Evolutionary conservation across 2,888 invertebrate genomes (phyloP), one percentile per base, ranked within the genome.

Genomic region (Plagiodera versicolora): DNA sequence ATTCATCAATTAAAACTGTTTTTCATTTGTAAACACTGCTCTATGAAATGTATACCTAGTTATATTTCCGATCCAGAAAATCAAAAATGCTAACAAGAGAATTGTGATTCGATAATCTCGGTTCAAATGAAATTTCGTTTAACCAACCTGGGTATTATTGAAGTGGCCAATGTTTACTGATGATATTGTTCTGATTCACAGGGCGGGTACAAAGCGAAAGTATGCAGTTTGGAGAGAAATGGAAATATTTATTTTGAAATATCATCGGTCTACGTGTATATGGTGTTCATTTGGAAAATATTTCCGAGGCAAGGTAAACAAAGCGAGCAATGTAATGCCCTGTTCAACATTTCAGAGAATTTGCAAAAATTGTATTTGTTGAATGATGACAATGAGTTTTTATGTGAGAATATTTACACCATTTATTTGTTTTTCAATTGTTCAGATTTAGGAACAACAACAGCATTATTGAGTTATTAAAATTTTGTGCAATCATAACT

Each of bases 201-300:
- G 53, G 28, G 61, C 51, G 30, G 35, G 44, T 17, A 49, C 51
- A 53, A 50, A 53, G 53, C 58, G 49, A 51, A 55, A 32, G 47
- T 30, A 10, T 56, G 24, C 53, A 56, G 48, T 63, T 63, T 63
- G 59, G 54, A 56, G 60, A 56, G 57, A 57, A 62, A 68, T 66
- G 69, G 63, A 67, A 69, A 70, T 70, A 67, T 70, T 70, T 70
- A 62, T 64, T 68, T 67, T 60, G 69, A 68, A 69, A 70, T 64
- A 67, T 32, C 32, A 32, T 32, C 32, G 32, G 10, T 10, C 32
- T 2, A 2, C 32, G 11, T 11, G 11, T 32, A 32, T 11, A 9
- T 32, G 32, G 32, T 10, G 32, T 32, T 10, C 11, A 32, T 32
- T 32, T 32, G 32, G 32, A 32, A 32, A 32, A 32, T 8, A 11